Evolutionary conservation across 2,888 invertebrate genomes (phyloP).

Genomic region (Craniophora ligustri): DNA sequence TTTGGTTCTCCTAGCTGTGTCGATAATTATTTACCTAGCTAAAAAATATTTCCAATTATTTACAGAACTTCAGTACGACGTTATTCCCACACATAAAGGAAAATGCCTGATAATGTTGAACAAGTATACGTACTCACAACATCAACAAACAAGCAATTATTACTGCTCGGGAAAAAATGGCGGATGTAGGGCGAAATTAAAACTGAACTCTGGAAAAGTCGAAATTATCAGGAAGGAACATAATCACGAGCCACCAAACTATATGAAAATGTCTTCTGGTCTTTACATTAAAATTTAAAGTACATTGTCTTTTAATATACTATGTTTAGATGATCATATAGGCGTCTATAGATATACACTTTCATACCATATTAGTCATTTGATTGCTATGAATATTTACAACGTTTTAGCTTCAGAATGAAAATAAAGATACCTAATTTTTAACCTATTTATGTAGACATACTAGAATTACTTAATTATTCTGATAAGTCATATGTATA

Average conservation of each 20-base stretch:
- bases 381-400: too few species aligned
- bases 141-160: slow-evolving; percentile 27
- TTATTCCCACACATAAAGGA: slow-evolving; percentile 46
- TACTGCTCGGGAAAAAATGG: slow-evolving; percentile 48
- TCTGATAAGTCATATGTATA: too few species aligned
- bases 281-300: slow-evolving; percentile 44
- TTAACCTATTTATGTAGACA: too few species aligned
- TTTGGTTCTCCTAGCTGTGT: too few species aligned
- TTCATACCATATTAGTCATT: too few species aligned
- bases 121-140: slow-evolving; percentile 50
- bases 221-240: slow-evolving; percentile 12
- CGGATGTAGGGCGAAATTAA: slow-evolving; percentile 46
- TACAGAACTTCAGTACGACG: slow-evolving; percentile 28
- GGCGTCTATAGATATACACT: too few species aligned
- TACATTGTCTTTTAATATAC: too few species aligned
- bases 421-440: too few species aligned
- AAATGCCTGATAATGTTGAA: slow-evolving; percentile 46
- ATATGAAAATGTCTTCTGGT: slow-evolving; percentile 29
- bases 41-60: background rate
- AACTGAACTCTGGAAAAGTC: slow-evolving; percentile 20
- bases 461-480: too few species aligned
- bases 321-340: too few species aligned
- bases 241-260: slow-evolving; percentile 48
- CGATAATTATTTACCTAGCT: too few species aligned
- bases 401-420: too few species aligned